A percentile compares a stretch with the other conserved stretches of the same genome.
Evolutionary conservation across 2,888 invertebrate species (phyloP).

Genomic region (Dicycla oo): DNA sequence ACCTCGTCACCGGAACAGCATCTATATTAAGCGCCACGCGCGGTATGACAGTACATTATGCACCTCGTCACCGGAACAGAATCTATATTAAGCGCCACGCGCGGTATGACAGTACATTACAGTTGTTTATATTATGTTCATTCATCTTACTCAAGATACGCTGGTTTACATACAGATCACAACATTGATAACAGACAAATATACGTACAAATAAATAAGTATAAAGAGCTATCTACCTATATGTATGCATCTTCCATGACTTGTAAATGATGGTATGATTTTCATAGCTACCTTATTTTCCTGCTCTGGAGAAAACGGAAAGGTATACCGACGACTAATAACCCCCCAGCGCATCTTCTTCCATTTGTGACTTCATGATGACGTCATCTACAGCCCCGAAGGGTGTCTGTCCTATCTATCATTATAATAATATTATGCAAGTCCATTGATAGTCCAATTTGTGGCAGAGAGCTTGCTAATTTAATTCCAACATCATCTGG

Average conservation of each 20-base stretch:
- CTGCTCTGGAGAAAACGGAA: background rate
- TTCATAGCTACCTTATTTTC: background rate
- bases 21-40: no score
- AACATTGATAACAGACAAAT: slow-evolving; percentile 30
- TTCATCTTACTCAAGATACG: slow-evolving; percentile 38
- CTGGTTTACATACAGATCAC: slow-evolving; percentile 12
- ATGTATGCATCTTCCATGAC: background rate
- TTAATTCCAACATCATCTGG: background rate
- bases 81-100: background rate
- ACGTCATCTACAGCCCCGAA: background rate
- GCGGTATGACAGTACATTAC: background rate
- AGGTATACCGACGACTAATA: background rate
- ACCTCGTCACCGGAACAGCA: no score
- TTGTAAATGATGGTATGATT: background rate
- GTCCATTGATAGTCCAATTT: background rate
- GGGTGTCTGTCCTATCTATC: background rate
- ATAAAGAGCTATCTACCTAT: background rate
- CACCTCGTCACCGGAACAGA: background rate
- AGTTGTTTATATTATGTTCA: slow-evolving; percentile 31
- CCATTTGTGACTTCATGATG: background rate
- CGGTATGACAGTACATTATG: no score
- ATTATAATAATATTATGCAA: no score
- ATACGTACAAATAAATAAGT: slow-evolving; percentile 8
- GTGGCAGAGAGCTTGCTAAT: background rate
- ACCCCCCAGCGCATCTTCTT: background rate